Percentiles rank a stretch among this genome's conserved stretches.
Evolutionary conservation across 1,140 invertebrate genomes (phyloP).

Genomic region (Pseudomyrmex pallidus): DNA sequence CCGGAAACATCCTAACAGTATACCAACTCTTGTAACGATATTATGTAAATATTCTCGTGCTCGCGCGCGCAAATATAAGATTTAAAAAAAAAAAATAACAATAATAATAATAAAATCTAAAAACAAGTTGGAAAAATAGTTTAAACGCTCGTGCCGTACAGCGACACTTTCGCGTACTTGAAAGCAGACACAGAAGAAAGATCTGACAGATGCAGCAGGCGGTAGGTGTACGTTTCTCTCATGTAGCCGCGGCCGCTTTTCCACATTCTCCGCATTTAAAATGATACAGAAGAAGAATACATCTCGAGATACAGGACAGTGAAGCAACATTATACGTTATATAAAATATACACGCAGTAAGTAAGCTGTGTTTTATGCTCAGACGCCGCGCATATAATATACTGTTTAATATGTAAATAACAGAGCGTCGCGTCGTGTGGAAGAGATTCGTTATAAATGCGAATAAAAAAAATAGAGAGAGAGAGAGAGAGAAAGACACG

Average conservation of each 20-base stretch:
- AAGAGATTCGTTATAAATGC: too few species aligned
- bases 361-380: too few species aligned
- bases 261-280: slow-evolving; percentile 21
- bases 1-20: not conserved
- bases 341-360: not conserved
- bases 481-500: too few species aligned
- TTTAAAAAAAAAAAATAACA: not conserved
- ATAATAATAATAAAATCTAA: not conserved
- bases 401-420: too few species aligned
- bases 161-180: not conserved
- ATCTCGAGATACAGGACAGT: not conserved
- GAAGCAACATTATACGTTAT: not conserved
- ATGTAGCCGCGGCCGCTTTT: not conserved
- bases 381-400: too few species aligned
- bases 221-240: not conserved
- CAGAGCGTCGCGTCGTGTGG: too few species aligned
- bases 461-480: too few species aligned
- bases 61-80: not conserved
- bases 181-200: not conserved
- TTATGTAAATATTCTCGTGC: not conserved
- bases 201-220: slow-evolving; percentile 16
- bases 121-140: not conserved
- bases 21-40: too few species aligned
- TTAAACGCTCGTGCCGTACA: too few species aligned
- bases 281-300: not conserved